phyloP scores from a whole-genome alignment of 2,888 invertebrate species.

The Urechis unicinctus region DNA sequence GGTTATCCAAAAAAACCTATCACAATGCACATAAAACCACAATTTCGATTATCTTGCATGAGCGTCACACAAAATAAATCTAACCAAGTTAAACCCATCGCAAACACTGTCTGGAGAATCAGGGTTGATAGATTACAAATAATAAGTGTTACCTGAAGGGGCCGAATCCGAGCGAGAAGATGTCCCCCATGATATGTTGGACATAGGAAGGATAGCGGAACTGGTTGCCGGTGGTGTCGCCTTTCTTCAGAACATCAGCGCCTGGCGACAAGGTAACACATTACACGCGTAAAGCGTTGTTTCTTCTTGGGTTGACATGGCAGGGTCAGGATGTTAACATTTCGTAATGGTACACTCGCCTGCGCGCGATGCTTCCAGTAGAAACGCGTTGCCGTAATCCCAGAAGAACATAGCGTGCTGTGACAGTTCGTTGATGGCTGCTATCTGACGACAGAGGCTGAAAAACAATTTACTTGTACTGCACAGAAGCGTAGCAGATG shows the following conservation, averaged over 20 bases:
- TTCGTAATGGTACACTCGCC: conserved; percentile 33
- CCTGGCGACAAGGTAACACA: conserved; percentile 32
- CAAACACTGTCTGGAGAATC: too few species aligned
- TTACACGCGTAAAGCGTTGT: too few species aligned
- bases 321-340: neutral
- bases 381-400: conserved; percentile 63
- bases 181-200: conserved; percentile 63
- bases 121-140: too few species aligned
- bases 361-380: conserved; percentile 58
- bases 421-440: conserved; percentile 56
- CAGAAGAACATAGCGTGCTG: conserved; percentile 57
- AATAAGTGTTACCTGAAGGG: conserved; percentile 57
- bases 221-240: conserved; percentile 46
- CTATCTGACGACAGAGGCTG: conserved; percentile 57
- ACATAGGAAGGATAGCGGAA: conserved; percentile 61
- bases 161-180: conserved; percentile 62
- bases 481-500: neutral
- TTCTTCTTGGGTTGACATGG: neutral
- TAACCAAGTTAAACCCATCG: too few species aligned
- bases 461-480: neutral
- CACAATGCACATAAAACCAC: too few species aligned
- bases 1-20: neutral
- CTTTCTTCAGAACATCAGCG: conserved; percentile 51
- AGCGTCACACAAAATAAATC: too few species aligned
- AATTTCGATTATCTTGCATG: too few species aligned